Evolutionary conservation across 2,113 vertebrate genomes (phyloP).

Genomic region (Scolopax mira): DNA sequence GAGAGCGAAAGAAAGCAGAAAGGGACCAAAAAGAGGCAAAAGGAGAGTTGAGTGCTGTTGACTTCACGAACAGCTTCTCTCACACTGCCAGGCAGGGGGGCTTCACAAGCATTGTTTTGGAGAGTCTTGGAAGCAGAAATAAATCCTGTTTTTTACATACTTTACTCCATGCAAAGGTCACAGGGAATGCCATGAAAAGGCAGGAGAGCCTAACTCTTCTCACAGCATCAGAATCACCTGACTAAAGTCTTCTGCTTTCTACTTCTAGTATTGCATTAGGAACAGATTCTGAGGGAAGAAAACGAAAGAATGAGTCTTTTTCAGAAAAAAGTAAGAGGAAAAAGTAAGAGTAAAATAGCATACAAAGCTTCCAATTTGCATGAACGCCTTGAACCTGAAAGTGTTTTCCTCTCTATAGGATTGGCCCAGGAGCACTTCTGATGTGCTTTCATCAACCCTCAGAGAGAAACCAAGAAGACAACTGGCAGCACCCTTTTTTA

Average conservation of each 20-base stretch:
- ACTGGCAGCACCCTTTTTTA: background rate
- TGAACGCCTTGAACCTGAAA: background rate
- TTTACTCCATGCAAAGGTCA: background rate
- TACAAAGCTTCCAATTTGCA: background rate
- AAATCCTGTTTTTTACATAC: fast-evolving
- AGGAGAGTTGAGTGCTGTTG: background rate
- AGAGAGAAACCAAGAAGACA: background rate
- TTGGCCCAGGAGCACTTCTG: background rate
- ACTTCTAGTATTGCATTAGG: background rate
- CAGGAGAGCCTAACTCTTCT: background rate
- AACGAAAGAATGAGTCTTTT: background rate
- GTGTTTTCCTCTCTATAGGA: background rate
- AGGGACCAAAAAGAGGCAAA: background rate
- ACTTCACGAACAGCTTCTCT: background rate
- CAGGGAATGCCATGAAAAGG: background rate
- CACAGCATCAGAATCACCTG: background rate
- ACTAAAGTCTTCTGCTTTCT: background rate
- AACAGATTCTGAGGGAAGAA: background rate
- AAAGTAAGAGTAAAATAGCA: background rate
- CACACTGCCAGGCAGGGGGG: background rate
- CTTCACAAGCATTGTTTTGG: background rate
- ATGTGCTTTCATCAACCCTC: background rate
- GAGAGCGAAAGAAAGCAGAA: background rate
- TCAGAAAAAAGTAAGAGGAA: background rate
- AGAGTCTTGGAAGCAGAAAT: background rate